Conservation (phyloP, 2,888 invertebrate genomes). For the Mechanitis mazaeus region DNA sequence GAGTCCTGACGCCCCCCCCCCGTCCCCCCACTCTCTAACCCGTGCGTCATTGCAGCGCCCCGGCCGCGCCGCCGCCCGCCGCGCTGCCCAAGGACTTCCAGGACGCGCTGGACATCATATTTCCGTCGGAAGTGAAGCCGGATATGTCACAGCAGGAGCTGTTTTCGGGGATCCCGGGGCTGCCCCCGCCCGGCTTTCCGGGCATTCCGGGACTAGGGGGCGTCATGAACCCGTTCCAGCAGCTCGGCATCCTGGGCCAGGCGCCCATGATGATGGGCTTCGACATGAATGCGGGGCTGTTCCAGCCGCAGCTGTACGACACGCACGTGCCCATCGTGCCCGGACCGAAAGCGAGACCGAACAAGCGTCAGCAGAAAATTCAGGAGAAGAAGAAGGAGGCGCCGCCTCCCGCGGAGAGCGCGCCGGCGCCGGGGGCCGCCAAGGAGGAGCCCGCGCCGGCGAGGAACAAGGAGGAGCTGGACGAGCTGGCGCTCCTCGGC, state of each 20-base stretch:
- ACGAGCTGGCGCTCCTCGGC: conserved; percentile 89
- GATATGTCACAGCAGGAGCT: conserved; percentile 34
- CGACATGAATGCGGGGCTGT: conserved; percentile 52
- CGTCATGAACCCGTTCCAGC: conserved; percentile 39
- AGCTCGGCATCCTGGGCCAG: conserved; percentile 34
- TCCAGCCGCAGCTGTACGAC: conserved; percentile 61
- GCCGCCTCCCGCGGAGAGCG: not conserved
- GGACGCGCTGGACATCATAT: conserved; percentile 81
- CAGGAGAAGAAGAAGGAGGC: conserved; percentile 25
- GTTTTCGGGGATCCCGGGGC: conserved; percentile 34
- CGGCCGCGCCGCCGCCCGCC: conserved; percentile 32
- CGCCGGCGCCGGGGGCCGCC: conserved; percentile 26
- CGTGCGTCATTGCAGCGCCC: conserved; percentile 17
- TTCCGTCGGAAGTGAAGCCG: conserved; percentile 65
- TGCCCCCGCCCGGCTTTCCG: conserved; percentile 33
- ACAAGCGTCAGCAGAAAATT: conserved; percentile 24
- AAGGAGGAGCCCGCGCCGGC: conserved; percentile 28
- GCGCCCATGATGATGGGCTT: conserved; percentile 56
- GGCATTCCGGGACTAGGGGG: conserved; percentile 36
- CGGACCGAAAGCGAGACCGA: conserved; percentile 13
- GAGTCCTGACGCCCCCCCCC: conserved; percentile 22
- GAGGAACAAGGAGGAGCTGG: conserved; percentile 75
- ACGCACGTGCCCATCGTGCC: conserved; percentile 57
- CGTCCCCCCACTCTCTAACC: conserved; percentile 1
- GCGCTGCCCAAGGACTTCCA: conserved; percentile 79